These are phyloP conservation scores for Invenusta paracnida DNA, from an alignment of 2,888 invertebrate genomes.

Conservation along the genomic window DNA sequence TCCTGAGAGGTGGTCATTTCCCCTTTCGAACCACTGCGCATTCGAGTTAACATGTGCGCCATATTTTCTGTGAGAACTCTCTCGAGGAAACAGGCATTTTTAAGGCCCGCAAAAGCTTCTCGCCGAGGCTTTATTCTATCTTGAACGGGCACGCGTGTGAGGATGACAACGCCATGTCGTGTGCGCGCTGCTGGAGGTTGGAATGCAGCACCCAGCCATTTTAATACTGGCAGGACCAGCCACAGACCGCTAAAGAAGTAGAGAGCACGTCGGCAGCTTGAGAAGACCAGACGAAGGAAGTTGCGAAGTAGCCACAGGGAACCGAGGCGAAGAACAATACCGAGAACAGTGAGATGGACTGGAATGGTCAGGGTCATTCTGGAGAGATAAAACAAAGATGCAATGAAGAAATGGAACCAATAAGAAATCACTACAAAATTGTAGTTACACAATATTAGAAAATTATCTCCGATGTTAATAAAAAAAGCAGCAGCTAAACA, in stretches of 20 bases:
- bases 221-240: neutral
- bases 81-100: slow-evolving; percentile 37
- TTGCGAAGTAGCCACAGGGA: neutral
- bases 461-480: no score
- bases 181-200: neutral
- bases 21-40: neutral
- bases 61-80: slow-evolving; percentile 28
- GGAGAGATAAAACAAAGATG: neutral
- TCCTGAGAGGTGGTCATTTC: no score
- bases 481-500: no score
- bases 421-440: no score
- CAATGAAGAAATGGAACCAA: no score
- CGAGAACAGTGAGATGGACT: neutral
- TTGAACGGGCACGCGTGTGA: neutral
- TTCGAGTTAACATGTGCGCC: neutral
- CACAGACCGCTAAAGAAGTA: neutral
- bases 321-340: neutral
- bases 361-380: neutral
- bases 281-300: neutral
- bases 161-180: neutral
- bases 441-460: no score
- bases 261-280: neutral
- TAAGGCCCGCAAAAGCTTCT: neutral
- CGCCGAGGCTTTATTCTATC: neutral
- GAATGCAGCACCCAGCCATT: neutral